Evolutionary conservation across 2,888 invertebrate species (phyloP).

Genomic region (Chouioia cunea): DNA sequence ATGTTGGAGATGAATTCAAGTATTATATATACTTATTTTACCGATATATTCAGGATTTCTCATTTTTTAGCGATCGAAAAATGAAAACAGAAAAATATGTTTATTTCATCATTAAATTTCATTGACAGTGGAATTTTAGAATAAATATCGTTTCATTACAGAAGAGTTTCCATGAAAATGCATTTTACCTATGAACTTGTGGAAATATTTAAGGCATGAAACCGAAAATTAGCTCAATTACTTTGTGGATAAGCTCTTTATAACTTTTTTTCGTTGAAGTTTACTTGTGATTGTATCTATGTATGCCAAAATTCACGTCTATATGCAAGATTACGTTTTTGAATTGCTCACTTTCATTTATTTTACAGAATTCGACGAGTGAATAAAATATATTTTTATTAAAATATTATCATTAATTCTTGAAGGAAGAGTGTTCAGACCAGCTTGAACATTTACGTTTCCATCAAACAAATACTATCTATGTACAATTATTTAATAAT

Average conservation of each 20-base stretch:
- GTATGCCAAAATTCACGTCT: slow-evolving; percentile 8
- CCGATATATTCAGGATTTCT: slow-evolving; percentile 4
- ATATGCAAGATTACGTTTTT: slow-evolving; percentile 2
- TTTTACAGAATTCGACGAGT: slow-evolving; percentile 26
- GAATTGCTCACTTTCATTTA: slow-evolving; percentile 14
- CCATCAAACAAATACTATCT: slow-evolving; percentile 31
- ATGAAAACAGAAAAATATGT: slow-evolving; percentile 27
- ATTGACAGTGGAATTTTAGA: slow-evolving; percentile 5
- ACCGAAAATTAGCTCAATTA: slow-evolving; percentile 21
- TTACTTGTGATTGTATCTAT: slow-evolving; percentile 4
- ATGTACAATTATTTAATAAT: slow-evolving; percentile 39
- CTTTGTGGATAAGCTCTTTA: slow-evolving; percentile 10
- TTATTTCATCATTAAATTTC: slow-evolving; percentile 10
- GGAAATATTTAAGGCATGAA: slow-evolving; percentile 25
- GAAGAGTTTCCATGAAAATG: slow-evolving; percentile 30
- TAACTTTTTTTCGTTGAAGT: slow-evolving; percentile 26
- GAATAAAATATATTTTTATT: slow-evolving; percentile 30
- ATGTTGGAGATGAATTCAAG: slow-evolving; percentile 6
- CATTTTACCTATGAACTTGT: slow-evolving; percentile 3
- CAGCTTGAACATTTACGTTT: slow-evolving; percentile 45
- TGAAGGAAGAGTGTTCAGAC: slow-evolving; percentile 44
- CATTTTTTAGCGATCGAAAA: slow-evolving; percentile 8
- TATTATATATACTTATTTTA: slow-evolving; percentile 5
- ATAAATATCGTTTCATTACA: slow-evolving; percentile 1
- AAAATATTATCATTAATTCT: slow-evolving; percentile 35